Conservation (phyloP, 2,888 invertebrate species). For the Troilus luridus region DNA sequence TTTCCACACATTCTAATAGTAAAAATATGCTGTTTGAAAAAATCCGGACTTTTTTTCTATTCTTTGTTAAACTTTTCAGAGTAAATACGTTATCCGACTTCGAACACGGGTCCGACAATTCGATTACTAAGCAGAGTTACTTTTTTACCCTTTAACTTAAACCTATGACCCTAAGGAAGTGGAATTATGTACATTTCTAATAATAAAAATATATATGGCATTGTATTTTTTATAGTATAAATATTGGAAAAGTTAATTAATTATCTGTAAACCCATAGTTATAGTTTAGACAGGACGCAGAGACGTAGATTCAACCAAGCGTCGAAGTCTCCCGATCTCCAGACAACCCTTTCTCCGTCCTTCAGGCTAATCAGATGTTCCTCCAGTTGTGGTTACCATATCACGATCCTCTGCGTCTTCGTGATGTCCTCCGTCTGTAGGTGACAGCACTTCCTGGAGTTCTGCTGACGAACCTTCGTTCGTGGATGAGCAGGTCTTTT, state of each 20-base stretch:
- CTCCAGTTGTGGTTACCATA: constrained; percentile 21
- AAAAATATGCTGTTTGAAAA: too few relatives aligned
- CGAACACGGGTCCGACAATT: too few relatives aligned
- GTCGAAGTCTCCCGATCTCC: background rate
- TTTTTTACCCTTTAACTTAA: too few relatives aligned
- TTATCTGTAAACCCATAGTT: background rate
- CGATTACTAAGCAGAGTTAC: too few relatives aligned
- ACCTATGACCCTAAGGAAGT: too few relatives aligned
- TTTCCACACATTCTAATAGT: too few relatives aligned
- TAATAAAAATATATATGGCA: too few relatives aligned
- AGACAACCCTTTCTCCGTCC: constrained; percentile 41
- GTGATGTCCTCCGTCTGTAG: constrained; percentile 1
- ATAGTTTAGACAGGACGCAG: background rate
- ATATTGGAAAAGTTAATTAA: background rate
- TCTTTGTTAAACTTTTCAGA: too few relatives aligned
- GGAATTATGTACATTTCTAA: too few relatives aligned
- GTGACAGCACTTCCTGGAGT: constrained; percentile 37
- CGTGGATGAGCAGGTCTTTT: constrained; percentile 2
- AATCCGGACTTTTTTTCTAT: too few relatives aligned
- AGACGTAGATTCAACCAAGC: background rate
- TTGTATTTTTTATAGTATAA: too few relatives aligned
- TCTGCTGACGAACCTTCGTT: background rate
- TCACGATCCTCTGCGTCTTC: constrained; percentile 6
- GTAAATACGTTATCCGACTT: too few relatives aligned
- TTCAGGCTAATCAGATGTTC: constrained; percentile 39